Conservation (phyloP, 2,797 vertebrate species). For the Poecilia gillii region DNA sequence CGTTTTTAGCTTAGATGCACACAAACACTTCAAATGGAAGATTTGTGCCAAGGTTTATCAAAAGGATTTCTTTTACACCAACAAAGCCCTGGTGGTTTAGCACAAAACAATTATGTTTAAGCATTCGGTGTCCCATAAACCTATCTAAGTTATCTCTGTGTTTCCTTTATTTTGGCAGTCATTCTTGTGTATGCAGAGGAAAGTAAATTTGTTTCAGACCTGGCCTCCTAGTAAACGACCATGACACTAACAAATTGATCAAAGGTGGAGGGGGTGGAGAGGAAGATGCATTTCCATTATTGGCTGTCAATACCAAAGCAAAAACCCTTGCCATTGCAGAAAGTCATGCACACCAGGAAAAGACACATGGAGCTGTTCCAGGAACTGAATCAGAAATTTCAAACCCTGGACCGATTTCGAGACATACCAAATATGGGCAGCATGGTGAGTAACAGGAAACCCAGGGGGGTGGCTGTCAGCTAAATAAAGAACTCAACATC, state of each 20-base stretch:
- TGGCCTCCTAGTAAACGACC: constrained; percentile 69
- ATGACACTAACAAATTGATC: constrained; percentile 73
- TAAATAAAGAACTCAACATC: constrained; percentile 54
- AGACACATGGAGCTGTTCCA: constrained; percentile 99
- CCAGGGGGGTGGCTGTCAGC: constrained; percentile 64
- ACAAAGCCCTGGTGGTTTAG: constrained; percentile 56
- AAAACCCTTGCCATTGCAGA: constrained; percentile 92
- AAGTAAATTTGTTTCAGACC: constrained; percentile 72
- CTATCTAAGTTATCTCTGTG: constrained; percentile 41
- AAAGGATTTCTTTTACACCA: constrained; percentile 52
- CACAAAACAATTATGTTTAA: constrained; percentile 40
- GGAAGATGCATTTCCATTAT: constrained; percentile 78
- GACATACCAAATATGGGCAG: constrained; percentile 99
- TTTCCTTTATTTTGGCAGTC: constrained; percentile 77
- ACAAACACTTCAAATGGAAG: constrained; percentile 35
- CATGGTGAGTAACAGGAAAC: constrained; percentile 93
- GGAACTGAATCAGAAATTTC: constrained; percentile 99
- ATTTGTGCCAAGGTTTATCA: constrained; percentile 58
- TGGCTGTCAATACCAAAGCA: constrained; percentile 82
- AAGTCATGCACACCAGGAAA: constrained; percentile 99
- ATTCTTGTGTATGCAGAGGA: constrained; percentile 70
- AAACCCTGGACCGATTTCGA: constrained; percentile 99
- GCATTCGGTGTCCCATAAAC: constrained; percentile 30
- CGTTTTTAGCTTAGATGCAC: constrained; percentile 48
- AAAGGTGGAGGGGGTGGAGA: constrained; percentile 72